Percentiles rank a stretch among this genome's conserved stretches.
phyloP scores from a whole-genome alignment of 2,113 vertebrate genomes.

The Hemiscyllium ocellatum region DNA sequence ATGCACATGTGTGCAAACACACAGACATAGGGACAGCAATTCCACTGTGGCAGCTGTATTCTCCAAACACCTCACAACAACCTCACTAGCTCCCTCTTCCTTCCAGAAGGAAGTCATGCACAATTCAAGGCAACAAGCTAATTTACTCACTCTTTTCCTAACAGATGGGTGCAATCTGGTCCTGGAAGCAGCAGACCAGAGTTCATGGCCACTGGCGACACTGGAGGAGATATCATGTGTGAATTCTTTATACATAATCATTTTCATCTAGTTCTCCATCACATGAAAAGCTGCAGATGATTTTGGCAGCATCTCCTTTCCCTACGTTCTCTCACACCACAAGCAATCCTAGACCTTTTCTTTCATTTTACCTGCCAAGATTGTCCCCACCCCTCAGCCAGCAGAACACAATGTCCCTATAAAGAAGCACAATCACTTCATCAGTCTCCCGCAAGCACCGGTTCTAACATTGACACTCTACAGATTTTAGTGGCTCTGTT shows the following conservation, averaged over 20 bases:
- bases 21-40: not conserved
- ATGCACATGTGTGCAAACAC: not conserved
- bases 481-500: not conserved
- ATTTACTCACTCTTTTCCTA: not conserved
- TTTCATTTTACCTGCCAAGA: not conserved
- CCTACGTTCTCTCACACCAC: not conserved
- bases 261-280: not conserved
- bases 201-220: not conserved
- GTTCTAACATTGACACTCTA: not conserved
- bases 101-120: not conserved
- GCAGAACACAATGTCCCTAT: not conserved
- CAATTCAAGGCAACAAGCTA: not conserved
- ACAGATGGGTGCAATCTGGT: not conserved
- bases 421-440: not conserved
- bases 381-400: not conserved
- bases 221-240: not conserved
- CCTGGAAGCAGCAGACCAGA: not conserved
- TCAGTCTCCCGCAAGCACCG: not conserved
- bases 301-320: not conserved
- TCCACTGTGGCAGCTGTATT: not conserved
- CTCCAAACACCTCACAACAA: not conserved
- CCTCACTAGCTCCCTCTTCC: not conserved
- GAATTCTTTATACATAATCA: not conserved
- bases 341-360: not conserved
- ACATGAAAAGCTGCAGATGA: not conserved